A percentile compares a stretch with the other conserved stretches of the same genome.
Conservation (phyloP, 2,888 invertebrate species). For the Perizoma affinitatum region DNA sequence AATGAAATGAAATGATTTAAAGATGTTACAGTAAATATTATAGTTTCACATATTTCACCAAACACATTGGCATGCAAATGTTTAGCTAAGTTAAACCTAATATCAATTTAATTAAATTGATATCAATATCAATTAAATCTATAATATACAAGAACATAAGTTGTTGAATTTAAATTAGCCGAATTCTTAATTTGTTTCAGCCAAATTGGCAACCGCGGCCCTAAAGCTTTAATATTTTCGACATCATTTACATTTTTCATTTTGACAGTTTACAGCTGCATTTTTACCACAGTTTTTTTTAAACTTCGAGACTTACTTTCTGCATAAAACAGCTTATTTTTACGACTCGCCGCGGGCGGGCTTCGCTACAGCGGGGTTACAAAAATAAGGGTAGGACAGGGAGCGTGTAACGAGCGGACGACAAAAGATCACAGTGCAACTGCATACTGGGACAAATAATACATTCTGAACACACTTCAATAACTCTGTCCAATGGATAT, state of each 20-base stretch:
- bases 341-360: conserved; percentile 26
- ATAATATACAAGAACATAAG: too few species aligned
- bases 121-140: too few species aligned
- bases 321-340: conserved; percentile 24
- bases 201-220: conserved; percentile 9
- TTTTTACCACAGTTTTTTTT: conserved; percentile 14
- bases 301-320: conserved; percentile 12
- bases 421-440: not conserved
- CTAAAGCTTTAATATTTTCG: conserved; percentile 7
- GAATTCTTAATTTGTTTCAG: conserved; percentile 10
- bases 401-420: conserved; percentile 15
- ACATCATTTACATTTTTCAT: conserved; percentile 11
- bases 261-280: conserved; percentile 11
- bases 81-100: too few species aligned
- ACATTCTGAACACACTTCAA: not conserved
- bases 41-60: too few species aligned
- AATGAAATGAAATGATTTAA: too few species aligned
- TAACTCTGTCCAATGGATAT: too few species aligned
- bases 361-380: conserved; percentile 7
- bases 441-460: not conserved
- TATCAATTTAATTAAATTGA: too few species aligned
- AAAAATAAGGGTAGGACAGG: conserved; percentile 24
- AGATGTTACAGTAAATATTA: too few species aligned
- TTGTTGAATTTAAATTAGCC: conserved; percentile 5
- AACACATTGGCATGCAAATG: too few species aligned